Base-by-base conservation (phyloP, 2,113 vertebrate species). In the Balaenoptera acutorostrata region DNA sequence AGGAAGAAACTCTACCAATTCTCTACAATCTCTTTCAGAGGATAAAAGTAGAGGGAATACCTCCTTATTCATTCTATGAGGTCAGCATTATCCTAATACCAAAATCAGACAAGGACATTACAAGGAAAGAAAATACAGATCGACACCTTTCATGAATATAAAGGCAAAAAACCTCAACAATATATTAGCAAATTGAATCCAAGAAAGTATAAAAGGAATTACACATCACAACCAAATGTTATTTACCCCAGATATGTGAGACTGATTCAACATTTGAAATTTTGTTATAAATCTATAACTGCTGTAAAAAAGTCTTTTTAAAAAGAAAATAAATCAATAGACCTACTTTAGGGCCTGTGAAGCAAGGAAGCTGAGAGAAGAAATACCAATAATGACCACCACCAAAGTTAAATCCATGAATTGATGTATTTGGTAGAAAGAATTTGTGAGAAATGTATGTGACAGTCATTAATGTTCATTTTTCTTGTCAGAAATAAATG, bases 401-500 rank as follows among this genome's bases (percentile, higher is more conserved):
- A 0, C 29, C 49, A 33, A 78, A 66, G 44, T 92, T 88, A 69
- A 75, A 89, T 2, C 0, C 8, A 4, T 1, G 84, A 90, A 95
- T 80, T 59, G 31, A 90, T 92, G 74, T 44, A 33, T 41, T 97
- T 0, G 0, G 27, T 57, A 66, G 69, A 27, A 95, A 78, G 87
- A 75, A 96, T 90, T 46, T 78, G 63, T 89, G 82, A 96, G 25
- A 61, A 89, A 55, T 13, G 23, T 83, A 55, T 8, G 20, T 25
- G 0, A 77, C 44, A 39, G 64, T 57, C 71, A 90, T 90, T 77
- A 1, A 80, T 95, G 44, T 93, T 93, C 21, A 36, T 95, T 89
- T 72, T 97, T 97, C 64, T 88, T 97, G 84, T 97, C 63, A 83
- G 57, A 80, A 94, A 41, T 78, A 93, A 95, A 71, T 49, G 29